Conservation (phyloP, 2,797 vertebrate genomes). For the Protosalanx chinensis region DNA sequence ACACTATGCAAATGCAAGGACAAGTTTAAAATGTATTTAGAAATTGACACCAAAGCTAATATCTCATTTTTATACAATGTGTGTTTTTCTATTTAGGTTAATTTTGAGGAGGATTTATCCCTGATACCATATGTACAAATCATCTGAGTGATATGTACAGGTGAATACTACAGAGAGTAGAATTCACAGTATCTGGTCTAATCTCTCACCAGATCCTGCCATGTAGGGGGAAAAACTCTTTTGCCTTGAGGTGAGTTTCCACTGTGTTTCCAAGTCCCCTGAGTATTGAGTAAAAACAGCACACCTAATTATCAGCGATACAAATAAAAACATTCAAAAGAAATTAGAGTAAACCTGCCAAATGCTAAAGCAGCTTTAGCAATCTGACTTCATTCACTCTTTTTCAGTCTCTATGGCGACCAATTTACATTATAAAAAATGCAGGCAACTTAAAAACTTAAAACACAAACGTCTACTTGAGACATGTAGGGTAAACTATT, state of each 20-base stretch:
- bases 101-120: neutral
- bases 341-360: neutral
- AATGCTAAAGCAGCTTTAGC: conserved; percentile 1
- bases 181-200: conserved; percentile 21
- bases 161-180: conserved; percentile 17
- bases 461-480: neutral
- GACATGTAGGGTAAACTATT: neutral
- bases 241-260: conserved; percentile 28
- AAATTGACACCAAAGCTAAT: neutral
- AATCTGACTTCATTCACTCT: neutral
- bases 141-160: conserved; percentile 11
- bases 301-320: conserved; percentile 4
- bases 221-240: conserved; percentile 53
- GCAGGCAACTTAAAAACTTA: neutral
- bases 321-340: conserved; percentile 1
- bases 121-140: conserved; percentile 1
- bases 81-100: no score
- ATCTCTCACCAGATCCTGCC: conserved; percentile 56
- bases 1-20: neutral
- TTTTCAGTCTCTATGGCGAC: neutral
- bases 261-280: conserved; percentile 35
- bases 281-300: conserved; percentile 33
- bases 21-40: neutral
- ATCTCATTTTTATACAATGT: neutral
- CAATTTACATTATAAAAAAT: neutral